These are phyloP conservation scores for Brachionus sp. DNA, from an alignment of 1,140 invertebrate genomes.

Conservation along the genomic window DNA sequence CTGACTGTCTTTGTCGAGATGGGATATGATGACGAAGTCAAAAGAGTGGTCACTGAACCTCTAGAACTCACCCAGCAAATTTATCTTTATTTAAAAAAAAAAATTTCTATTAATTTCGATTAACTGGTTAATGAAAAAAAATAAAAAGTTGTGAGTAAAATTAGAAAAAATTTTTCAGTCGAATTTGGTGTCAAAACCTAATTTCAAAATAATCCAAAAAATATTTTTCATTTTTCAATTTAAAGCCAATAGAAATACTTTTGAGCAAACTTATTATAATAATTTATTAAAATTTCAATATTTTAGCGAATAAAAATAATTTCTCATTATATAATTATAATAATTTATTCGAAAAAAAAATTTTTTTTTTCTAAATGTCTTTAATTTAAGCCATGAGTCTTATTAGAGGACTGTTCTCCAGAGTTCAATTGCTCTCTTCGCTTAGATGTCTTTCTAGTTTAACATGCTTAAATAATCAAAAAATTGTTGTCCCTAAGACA, in stretches of 20 bases:
- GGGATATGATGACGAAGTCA: conserved; percentile 93
- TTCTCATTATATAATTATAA: too few relatives aligned
- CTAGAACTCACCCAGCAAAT: conserved; percentile 77
- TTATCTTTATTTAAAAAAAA: not conserved
- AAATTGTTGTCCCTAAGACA: not conserved
- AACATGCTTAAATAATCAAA: not conserved
- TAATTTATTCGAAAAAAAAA: too few relatives aligned
- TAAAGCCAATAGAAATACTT: too few relatives aligned
- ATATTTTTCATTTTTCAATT: not conserved
- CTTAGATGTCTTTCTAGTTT: not conserved
- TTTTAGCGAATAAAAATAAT: too few relatives aligned
- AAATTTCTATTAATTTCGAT: not conserved
- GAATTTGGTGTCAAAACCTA: conserved; percentile 1
- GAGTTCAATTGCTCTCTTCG: not conserved
- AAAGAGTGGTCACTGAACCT: conserved; percentile 89
- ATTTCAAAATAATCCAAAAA: not conserved
- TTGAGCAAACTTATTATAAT: too few relatives aligned
- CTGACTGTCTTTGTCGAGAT: conserved; percentile 93
- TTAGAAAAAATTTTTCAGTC: not conserved
- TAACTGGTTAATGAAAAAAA: not conserved
- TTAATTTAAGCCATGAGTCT: not conserved
- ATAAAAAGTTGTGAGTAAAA: not conserved
- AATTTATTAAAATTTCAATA: too few relatives aligned
- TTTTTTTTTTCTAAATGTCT: too few relatives aligned
- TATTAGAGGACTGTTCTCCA: not conserved